Base-by-base conservation (phyloP, 1,140 invertebrate genomes). In the Drosophila bipectinata region DNA sequence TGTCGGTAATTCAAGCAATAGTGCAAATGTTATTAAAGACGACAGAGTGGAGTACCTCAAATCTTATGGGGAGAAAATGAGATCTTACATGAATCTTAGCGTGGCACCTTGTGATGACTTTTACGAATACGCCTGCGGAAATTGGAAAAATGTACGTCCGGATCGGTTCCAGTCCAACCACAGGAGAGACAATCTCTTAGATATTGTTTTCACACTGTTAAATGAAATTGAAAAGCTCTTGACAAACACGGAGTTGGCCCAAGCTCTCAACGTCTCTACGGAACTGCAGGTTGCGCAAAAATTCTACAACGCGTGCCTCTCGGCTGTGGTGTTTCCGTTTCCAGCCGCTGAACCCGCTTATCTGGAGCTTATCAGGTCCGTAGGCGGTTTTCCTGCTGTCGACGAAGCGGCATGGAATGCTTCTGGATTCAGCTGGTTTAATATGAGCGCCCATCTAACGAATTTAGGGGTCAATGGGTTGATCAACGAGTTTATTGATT, bases 81-180 rank as follows among this genome's bases (percentile, higher is more conserved):
- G 93, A 10, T 84, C 84, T 4, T 94, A 93, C 52, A 93, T 95
- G 92, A 93, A 95, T 64, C 77, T 83, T 12, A 92, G 77, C 3
- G 93, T 94, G 3, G 92, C 95, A 76, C 96, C 96, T 0, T 96
- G 96, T 75, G 93, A 95, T 10, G 94, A 96, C 80, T 96, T 96
- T 84, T 96, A 96, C 76, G 91, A 94, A 67, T 95, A 93, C 77
- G 92, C 94, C 4, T 95, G 95, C 62, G 95, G 95, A 0, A 94
- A 94, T 59, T 95, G 93, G 81, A 90, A 92, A 72, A 79, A 91
- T 44, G 77, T 85, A 0, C 75, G 61, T 4, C 34, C 28, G 26
- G 52, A 76, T 10, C 52, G 61, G 1, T 15, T 15, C 8, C 72
- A 69, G 10, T 24, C 78, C 0, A 4, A 37, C 6, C 44, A 77